Conservation (phyloP, 1,140 invertebrate genomes). For the Trichonephila clavipes region DNA sequence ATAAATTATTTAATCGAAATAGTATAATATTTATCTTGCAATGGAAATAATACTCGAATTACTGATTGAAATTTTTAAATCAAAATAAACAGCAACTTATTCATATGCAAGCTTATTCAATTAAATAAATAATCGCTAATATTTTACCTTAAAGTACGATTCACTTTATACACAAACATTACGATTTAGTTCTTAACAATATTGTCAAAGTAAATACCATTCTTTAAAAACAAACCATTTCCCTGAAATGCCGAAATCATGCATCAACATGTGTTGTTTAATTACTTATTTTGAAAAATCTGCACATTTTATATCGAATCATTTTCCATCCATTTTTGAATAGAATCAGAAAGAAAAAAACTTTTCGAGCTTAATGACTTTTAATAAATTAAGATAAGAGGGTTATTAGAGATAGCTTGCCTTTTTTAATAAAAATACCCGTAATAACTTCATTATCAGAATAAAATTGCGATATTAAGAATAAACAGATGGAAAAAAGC, state of each 20-base stretch:
- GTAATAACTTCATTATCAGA: background rate
- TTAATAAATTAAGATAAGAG: conserved; percentile 34
- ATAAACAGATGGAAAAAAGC: background rate
- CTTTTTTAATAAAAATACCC: background rate
- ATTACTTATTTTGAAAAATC: background rate
- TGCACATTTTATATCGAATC: background rate
- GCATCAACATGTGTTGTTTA: background rate
- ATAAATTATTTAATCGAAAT: no score
- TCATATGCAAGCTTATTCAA: no score
- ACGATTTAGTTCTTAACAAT: no score
- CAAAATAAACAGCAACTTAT: no score
- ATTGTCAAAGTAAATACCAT: no score
- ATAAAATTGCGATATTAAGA: conserved; percentile 13
- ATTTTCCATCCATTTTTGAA: background rate
- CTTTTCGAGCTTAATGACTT: conserved; percentile 15
- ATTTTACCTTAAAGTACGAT: no score
- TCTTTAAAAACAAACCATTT: background rate
- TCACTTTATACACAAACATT: no score
- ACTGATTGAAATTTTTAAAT: no score
- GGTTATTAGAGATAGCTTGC: background rate
- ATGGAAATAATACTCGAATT: no score
- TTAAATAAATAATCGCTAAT: no score
- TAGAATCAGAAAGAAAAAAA: background rate
- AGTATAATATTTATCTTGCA: no score
- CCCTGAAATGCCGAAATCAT: background rate